Base-by-base conservation (phyloP, 2,888 invertebrate species). In the Temnothorax unifasciatus region DNA sequence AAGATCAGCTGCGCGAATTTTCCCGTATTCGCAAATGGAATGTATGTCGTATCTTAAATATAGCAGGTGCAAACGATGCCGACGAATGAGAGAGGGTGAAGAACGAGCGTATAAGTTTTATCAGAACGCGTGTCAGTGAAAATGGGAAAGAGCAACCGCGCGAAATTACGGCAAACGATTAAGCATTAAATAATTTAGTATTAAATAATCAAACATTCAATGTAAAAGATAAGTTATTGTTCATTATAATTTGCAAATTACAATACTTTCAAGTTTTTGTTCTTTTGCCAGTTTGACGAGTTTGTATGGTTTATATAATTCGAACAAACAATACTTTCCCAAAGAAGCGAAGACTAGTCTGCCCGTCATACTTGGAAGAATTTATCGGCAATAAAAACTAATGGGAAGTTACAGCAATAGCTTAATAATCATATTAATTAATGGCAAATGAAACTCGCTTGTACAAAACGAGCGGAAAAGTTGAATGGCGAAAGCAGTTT, bases 351-450 rank as follows among this genome's bases (percentile, higher is more conserved):
- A 44, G 57, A 13, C 9, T 34, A 25, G 5, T 34, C 6, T 34
- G 4, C 44, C 4, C 18, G 5, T 41, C 54, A 15, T 2, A 18
- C 18, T 11, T 3, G 18, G 11, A 13, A 18, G 69, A 47, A 13
- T 47, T 61, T 38, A 59, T 69, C 47, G 13, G 8, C 9, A 38
- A 81, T 47, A 50, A 66, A 50, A 61, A 38, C 15, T 21, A 47
- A 21, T 15, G 25, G 4, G n/a, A 71, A 81, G 13, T 81, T 71
- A 61, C 5, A n/a, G 38, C 38, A 71, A 61, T 18, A 47, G 21
- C 59, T 79, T 79, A 69, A 79, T 50, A 61, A 71, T 47, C 18
- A n/a, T 71, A 71, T 81, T 71, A 81, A 81, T 71, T 71, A 61
- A 71, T 38, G 69, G 57, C 18, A 47, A 81, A 71, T 81, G 29